Evolutionary conservation across 2,888 invertebrate genomes (phyloP).

Genomic region (Cryptophagus acutangulus): DNA sequence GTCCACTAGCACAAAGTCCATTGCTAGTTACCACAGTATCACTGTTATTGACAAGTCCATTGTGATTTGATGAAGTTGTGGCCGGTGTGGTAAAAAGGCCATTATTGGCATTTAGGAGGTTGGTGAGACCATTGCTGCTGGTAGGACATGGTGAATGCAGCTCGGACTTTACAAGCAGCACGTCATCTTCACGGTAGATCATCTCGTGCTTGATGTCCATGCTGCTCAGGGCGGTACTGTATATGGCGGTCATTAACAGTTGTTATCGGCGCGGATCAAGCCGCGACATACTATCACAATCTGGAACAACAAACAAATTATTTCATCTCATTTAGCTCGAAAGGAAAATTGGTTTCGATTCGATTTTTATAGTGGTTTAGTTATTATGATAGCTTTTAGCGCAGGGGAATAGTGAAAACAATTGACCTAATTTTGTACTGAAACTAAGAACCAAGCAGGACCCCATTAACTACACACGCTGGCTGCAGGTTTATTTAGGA

Average conservation of each 20-base stretch:
- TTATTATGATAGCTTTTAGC: too few species aligned
- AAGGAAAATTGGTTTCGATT: too few species aligned
- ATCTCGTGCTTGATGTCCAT: constrained; percentile 65
- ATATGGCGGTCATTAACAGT: constrained; percentile 29
- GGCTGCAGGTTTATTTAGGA: constrained; percentile 8
- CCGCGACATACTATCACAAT: constrained; percentile 44
- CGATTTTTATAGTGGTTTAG: too few species aligned
- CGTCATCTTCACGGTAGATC: constrained; percentile 54
- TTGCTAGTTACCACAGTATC: constrained; percentile 29
- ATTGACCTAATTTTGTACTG: constrained; percentile 9
- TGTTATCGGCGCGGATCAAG: constrained; percentile 32
- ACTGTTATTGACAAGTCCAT: constrained; percentile 31
- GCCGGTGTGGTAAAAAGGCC: constrained; percentile 47
- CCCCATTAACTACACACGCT: constrained; percentile 8
- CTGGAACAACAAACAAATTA: constrained; percentile 35
- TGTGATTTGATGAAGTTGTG: constrained; percentile 25
- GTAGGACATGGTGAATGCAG: constrained; percentile 38
- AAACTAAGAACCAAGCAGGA: constrained; percentile 8
- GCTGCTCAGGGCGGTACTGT: constrained; percentile 32
- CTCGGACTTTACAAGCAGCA: constrained; percentile 50
- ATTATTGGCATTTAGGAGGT: constrained; percentile 33
- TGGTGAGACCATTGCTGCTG: constrained; percentile 24
- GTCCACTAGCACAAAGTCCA: constrained; percentile 32
- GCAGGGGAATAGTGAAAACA: too few species aligned
- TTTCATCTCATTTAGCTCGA: too few species aligned